These are phyloP conservation scores for Macrostomum lignano DNA, from an alignment of 1,140 invertebrate species.

Conservation along the genomic window DNA sequence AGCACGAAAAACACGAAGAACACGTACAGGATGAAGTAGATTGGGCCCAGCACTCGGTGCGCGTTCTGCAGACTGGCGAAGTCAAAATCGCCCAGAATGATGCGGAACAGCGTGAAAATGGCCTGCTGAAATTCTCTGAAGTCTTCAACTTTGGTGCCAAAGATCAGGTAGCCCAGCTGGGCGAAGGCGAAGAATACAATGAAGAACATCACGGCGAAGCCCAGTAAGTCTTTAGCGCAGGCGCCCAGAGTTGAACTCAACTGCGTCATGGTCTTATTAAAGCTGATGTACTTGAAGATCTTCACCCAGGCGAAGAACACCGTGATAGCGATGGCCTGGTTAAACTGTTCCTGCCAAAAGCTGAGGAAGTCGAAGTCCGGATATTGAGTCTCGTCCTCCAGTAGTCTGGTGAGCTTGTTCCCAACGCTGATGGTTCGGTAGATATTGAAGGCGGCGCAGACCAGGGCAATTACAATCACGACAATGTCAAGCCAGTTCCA, in stretches of 20 bases:
- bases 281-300: too few relatives aligned
- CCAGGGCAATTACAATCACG: constrained; percentile 30
- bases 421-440: constrained; percentile 17
- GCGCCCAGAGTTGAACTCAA: too few relatives aligned
- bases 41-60: constrained; percentile 42
- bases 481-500: constrained; percentile 39
- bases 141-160: too few relatives aligned
- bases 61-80: constrained; percentile 13
- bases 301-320: constrained; percentile 10
- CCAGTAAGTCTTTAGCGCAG: too few relatives aligned
- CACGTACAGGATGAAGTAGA: constrained; percentile 47
- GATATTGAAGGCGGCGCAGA: constrained; percentile 23
- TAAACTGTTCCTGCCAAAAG: constrained; percentile 9
- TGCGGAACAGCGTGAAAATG: constrained; percentile 44
- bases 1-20: constrained; percentile 53
- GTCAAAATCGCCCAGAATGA: constrained; percentile 52
- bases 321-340: constrained; percentile 8
- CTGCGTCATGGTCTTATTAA: too few relatives aligned
- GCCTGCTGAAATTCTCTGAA: too few relatives aligned
- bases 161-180: too few relatives aligned
- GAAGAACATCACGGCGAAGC: too few relatives aligned
- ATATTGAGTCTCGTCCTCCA: constrained; percentile 1
- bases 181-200: too few relatives aligned
- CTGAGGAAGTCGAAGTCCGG: constrained; percentile 8
- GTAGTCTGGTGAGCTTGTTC: constrained; percentile 8